Percentiles rank a stretch among this genome's conserved stretches.
Conservation (phyloP, 2,113 vertebrate genomes). For the Tupaia tana region DNA sequence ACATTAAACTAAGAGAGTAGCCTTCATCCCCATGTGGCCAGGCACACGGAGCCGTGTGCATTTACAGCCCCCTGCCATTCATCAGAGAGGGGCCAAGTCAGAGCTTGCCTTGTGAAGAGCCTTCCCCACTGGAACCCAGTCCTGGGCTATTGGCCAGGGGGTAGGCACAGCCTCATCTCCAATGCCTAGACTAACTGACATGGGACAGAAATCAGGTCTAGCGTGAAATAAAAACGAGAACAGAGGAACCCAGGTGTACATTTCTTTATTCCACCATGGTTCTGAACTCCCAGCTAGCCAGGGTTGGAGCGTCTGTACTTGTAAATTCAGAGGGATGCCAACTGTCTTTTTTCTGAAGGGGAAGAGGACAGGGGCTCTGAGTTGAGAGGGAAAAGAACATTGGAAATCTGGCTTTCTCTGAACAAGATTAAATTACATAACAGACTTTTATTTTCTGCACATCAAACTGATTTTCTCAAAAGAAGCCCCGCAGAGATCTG, state of each 20-base stretch:
- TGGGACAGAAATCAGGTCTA: conserved; percentile 16
- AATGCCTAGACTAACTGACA: neutral
- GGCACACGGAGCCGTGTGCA: neutral
- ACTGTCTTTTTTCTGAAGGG: neutral
- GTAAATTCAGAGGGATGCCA: conserved; percentile 40
- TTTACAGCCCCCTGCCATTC: neutral
- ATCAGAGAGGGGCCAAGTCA: conserved; percentile 3
- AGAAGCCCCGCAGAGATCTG: neutral
- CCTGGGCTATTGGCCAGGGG: neutral
- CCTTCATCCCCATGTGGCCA: neutral
- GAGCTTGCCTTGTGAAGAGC: conserved; percentile 24
- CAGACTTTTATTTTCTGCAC: conserved; percentile 35
- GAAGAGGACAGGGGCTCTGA: neutral
- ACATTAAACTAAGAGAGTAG: conserved; percentile 48
- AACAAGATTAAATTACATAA: conserved; percentile 1
- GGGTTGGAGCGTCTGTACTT: neutral
- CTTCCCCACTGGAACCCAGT: neutral
- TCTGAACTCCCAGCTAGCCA: conserved; percentile 42
- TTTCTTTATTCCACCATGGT: conserved; percentile 61
- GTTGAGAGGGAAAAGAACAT: neutral
- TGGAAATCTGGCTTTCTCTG: neutral
- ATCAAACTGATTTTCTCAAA: conserved; percentile 37
- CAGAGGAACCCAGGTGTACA: conserved; percentile 12
- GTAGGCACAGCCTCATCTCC: neutral
- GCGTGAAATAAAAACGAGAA: conserved; percentile 59